These are phyloP conservation scores for Drosophila fulvimacula DNA, from an alignment of 2,888 invertebrate species.

Conservation along the genomic window DNA sequence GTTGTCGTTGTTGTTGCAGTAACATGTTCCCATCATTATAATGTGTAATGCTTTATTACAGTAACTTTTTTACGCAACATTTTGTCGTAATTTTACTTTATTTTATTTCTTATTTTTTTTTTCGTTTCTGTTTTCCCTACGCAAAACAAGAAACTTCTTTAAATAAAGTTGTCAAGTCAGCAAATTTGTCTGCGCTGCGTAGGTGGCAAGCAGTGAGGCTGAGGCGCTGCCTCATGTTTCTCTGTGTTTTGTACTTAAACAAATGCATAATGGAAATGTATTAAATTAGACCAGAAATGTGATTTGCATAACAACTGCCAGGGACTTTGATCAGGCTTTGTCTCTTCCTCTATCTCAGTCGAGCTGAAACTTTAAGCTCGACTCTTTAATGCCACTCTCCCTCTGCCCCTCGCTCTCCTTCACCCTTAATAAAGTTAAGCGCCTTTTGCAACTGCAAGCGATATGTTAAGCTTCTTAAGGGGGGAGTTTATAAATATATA, in stretches of 20 bases:
- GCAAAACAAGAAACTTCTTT: slow-evolving; percentile 37
- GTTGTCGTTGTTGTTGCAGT: slow-evolving; percentile 47
- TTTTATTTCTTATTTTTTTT: slow-evolving; percentile 13
- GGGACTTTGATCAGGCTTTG: neutral
- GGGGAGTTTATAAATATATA: too few species aligned
- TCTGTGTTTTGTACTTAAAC: slow-evolving; percentile 14
- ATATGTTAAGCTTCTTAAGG: slow-evolving; percentile 13
- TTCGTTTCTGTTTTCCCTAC: slow-evolving; percentile 11
- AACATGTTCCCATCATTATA: slow-evolving; percentile 71
- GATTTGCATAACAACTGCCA: slow-evolving; percentile 45
- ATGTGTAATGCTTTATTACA: slow-evolving; percentile 62
- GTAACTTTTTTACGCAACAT: slow-evolving; percentile 59
- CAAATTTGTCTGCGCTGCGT: slow-evolving; percentile 4
- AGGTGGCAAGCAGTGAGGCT: slow-evolving; percentile 39
- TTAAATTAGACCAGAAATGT: slow-evolving; percentile 45
- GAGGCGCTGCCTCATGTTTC: neutral
- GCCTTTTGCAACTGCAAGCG: slow-evolving; percentile 3
- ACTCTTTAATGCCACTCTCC: neutral
- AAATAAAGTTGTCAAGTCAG: slow-evolving; percentile 58
- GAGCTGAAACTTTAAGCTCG: neutral
- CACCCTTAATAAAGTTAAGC: slow-evolving; percentile 15
- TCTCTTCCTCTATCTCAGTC: neutral
- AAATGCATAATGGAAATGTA: slow-evolving; percentile 43
- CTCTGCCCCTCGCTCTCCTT: neutral
- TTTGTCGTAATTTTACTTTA: slow-evolving; percentile 35